Base-by-base conservation (phyloP, 2,113 vertebrate species). In the Plectropomus leopardus region DNA sequence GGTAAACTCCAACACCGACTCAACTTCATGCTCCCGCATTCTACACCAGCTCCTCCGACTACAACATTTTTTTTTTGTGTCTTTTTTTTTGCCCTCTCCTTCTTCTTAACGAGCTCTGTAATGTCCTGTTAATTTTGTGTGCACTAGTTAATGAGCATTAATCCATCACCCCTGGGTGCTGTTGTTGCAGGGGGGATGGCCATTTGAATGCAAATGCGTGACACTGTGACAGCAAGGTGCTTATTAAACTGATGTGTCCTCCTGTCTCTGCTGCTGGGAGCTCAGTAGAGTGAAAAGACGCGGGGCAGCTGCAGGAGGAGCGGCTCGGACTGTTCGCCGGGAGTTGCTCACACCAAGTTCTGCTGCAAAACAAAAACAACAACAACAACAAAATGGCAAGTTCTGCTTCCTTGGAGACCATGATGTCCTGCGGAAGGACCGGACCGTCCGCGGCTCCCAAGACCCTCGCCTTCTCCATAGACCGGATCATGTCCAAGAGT, bases 401-500 rank as follows among this genome's bases (percentile, higher is more conserved):
- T 93, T 97, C 97, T 75, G 95, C 96, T 84, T 95, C 97, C 80
- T 78, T 98, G 95, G 97, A 97, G 88, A 96, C 96, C 65, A 95
- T 97, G 83, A 96, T 97, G 96, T 96, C 97, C 85, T 98, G 96
- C 81, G 84, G 84, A 1, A 93, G 96, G 88, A 96, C 91, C 50
- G 96, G 95, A 83, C 92, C 96, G 48, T 90, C 96, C 68, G 95
- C 95, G 87, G 95, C 96, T 45, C 94, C 98, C 72, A 99, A 99
- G 92, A 95, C 95, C 17, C 95, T 99, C 94, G 98, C 98, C 94
- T 99, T 99, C 93, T 99, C 98, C 92, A 99, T 99, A 78, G 98
- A 99, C 93, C 92, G 98, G 91, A 99, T 99, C 95, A 99, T 99
- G 98, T 98, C 98, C 84, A 98, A 98, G 93, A 95, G 95, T 72